Evolutionary conservation across 2,797 vertebrate genomes (phyloP), one percentile per base, ranked within the genome.

Genomic region (Enteromius viviparus): DNA sequence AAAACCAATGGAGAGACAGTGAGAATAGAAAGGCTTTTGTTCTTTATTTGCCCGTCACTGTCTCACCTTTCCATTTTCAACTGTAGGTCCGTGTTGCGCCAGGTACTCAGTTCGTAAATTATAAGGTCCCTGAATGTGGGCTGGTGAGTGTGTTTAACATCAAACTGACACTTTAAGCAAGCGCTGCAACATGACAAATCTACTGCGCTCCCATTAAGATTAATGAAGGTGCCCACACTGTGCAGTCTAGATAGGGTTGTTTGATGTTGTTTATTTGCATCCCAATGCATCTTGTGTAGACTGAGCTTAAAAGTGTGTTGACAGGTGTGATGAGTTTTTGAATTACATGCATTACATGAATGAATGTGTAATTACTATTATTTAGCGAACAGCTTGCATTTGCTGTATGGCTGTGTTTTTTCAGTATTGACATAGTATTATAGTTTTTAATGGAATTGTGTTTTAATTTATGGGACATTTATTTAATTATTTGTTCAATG

Each of bases 1-100:
- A 40, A 74, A 77, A 55, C 29, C 29, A 34, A 79, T 37, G 47
- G 65, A 69, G 55, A 85, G 74, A 68, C 21, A 75, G 62, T 34
- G 21, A 49, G 14, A 42, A 64, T 64, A 29, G 47, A 62, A 76
- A 45, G 34, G 53, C 47, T 29, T 66, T 51, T 66, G 21, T 37
- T 51, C 17, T 78, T 78, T 23, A 17, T n/a, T 66, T 8, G 34
- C 62, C 21, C n/a, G 62, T 45, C 40, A 29, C 55, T 21, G 26
- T 51, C 70, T 51, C 2, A 5, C 6, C 15, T 53, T 74, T 74
- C 5, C 49, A 34, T 32, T 34, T 74, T 74, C 32, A 53, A 53
- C 17, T 29, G 8, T 71, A 49, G 49, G 71, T n/a, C 47, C 4
- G 2, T 76, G 51, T 58, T 5, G 21, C 47, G 23, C 32, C 51